Evolutionary conservation across 2,888 invertebrate species (phyloP).

Genomic region (Eupelmus urozonus): DNA sequence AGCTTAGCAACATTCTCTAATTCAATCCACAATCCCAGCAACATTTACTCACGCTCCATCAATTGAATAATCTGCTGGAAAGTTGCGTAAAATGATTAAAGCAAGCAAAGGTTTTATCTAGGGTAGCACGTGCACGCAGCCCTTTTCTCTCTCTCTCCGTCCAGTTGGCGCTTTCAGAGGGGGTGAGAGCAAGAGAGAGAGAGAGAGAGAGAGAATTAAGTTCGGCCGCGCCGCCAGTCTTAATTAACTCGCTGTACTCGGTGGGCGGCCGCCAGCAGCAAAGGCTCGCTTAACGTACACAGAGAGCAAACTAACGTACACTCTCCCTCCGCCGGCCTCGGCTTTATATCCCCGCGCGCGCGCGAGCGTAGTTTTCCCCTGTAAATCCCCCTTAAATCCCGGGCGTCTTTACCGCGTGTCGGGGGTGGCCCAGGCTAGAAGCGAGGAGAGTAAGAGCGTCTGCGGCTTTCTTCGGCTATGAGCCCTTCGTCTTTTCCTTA

Average conservation of each 20-base stretch:
- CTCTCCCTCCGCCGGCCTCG: constrained; percentile 28
- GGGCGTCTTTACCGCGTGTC: constrained; percentile 62
- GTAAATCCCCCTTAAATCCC: constrained; percentile 67
- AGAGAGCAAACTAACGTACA: constrained; percentile 51
- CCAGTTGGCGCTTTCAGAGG: background rate
- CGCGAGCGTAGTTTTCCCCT: constrained; percentile 27
- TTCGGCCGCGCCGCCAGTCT: constrained; percentile 61
- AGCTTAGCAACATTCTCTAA: too few relatives aligned
- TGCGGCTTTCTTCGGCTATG: constrained; percentile 54
- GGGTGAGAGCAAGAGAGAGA: background rate
- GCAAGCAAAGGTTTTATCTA: too few relatives aligned
- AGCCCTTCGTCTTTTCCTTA: constrained; percentile 48
- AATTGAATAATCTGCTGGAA: too few relatives aligned
- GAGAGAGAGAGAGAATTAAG: constrained; percentile 45
- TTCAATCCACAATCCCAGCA: too few relatives aligned
- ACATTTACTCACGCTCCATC: too few relatives aligned
- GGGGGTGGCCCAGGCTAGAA: too few relatives aligned
- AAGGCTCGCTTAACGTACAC: background rate
- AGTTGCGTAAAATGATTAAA: too few relatives aligned
- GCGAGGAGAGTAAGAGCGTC: too few relatives aligned
- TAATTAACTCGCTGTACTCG: constrained; percentile 69
- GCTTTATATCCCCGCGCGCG: constrained; percentile 31
- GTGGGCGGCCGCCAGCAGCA: constrained; percentile 11
- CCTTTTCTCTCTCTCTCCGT: background rate
- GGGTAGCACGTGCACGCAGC: background rate